Evolutionary conservation across 2,888 invertebrate species (phyloP).

Genomic region (Cynaeus angustus): DNA sequence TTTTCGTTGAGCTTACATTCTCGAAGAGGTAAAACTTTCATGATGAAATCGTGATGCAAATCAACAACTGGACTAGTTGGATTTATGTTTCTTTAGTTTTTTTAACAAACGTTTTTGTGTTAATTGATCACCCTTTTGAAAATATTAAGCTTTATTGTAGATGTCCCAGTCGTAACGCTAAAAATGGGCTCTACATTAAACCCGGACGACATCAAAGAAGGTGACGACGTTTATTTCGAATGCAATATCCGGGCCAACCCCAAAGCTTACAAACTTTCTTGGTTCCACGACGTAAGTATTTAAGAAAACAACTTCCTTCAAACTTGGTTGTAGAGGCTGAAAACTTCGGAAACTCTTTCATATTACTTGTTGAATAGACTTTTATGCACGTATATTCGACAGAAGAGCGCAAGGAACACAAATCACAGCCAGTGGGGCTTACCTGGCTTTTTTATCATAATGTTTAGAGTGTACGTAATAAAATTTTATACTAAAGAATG

Average conservation of each 20-base stretch:
- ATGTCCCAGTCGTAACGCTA: conserved; percentile 85
- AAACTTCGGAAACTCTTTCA: conserved; percentile 49
- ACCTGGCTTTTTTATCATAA: conserved; percentile 10
- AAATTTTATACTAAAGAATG: background rate
- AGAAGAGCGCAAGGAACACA: background rate
- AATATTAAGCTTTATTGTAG: conserved; percentile 73
- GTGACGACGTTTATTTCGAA: conserved; percentile 92
- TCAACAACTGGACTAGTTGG: too few species aligned
- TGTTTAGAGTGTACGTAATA: conserved; percentile 4
- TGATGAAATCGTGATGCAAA: too few species aligned
- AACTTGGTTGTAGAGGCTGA: conserved; percentile 40
- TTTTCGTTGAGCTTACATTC: background rate
- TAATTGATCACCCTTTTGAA: conserved; percentile 29
- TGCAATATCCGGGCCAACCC: conserved; percentile 90
- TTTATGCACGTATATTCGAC: conserved; percentile 29
- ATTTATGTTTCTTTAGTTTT: conserved; percentile 24
- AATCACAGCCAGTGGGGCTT: background rate
- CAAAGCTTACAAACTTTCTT: conserved; percentile 86
- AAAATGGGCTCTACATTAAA: conserved; percentile 90
- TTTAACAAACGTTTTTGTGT: background rate
- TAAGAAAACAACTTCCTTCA: conserved; percentile 50
- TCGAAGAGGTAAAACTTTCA: too few species aligned
- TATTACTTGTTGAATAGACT: conserved; percentile 54
- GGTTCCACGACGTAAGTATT: conserved; percentile 90
- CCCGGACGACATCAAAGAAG: conserved; percentile 91